Evolutionary conservation across 2,113 vertebrate species (phyloP), one percentile per base, ranked within the genome.

Genomic region (Andinoacara biseriatus): DNA sequence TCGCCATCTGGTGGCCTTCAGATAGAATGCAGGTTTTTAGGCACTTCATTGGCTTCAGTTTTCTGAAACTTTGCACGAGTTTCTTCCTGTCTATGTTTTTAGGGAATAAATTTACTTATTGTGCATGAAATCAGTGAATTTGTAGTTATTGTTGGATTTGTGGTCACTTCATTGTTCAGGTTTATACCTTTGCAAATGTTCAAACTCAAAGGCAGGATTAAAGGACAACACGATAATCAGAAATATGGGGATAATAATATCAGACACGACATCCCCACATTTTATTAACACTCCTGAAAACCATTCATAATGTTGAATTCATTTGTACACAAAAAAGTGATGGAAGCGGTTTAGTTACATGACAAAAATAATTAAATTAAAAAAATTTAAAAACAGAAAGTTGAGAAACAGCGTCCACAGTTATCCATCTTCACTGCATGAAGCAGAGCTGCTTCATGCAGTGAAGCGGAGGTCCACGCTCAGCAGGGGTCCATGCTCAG

Each of bases 301-400:
- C 46, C 67, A 80, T 80, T 29, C 17, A 56, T 61, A 35, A 54
- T 74, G 65, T 24, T 61, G n/a, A 20, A 22, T 57, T 46, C 31
- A 40, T 65, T 43, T 78, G 46, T 26, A n/a, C 18, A 31, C 8
- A 7, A 14, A 29, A 20, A 22, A n/a, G 26, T 17, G 13, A 17
- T 52, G 49, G 49, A 52, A 52, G 49, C 49, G 15, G 43, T 17
- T 52, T 52, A 6, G 15, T 52, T 14, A 72, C 67, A 72, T 49
- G 46, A 54, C 67, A 31, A 72, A 5, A 52, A n/a, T 13, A 0
- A 20, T 31, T 18, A 31, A 52, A 49, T 26, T 49, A 49, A 49
- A 52, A 18, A 33, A 33, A 33, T 5, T 31, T 46, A 3, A 69
- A 69, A 17, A 31, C 52, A 31, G 31, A 0, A n/a, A n/a, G 10